Base-by-base conservation (phyloP, 2,113 vertebrate species). In the Dendropsophus ebraccatus region DNA sequence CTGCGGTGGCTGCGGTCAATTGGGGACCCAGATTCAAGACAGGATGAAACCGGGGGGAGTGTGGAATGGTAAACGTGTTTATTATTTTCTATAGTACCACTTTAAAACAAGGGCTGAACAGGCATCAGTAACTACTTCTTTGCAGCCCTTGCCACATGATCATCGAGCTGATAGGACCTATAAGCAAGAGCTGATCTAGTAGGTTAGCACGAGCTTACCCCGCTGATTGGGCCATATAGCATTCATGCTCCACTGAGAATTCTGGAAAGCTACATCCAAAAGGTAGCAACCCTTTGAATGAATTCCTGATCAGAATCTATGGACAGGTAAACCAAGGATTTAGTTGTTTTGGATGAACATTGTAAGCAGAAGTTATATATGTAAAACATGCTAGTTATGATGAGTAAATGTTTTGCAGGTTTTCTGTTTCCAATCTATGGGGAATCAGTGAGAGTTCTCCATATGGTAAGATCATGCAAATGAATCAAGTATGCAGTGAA, bases 381-480 rank as follows among this genome's bases (percentile, higher is more conserved):
- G 0, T 37, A 69, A 35, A 14, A 69, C 35, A 9, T 21, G 19
- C 17, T 23, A 70, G 37, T 70, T 35, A 1, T 37, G 65, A 70
- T 41, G 67, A 70, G 67, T 70, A 41, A 41, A 30, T 69, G 32
- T 35, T 41, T 41, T 70, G 10, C 8, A 0, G 30, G 2, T 41
- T 70, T 41, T 69, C 19, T 4, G 16, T 70, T 70, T 70, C 12
- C 80, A 50, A 16, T 67, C 28, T 69, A 49, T 69, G 28, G 45
- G n/a, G 5, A 82, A 28, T 1, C 28, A 52, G 56, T 47, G 60
- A 65, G 14, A 80, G 35, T 56, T 83, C 69, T 73, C 10, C 32
- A 45, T 83, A 73, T 83, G 30, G 47, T 70, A 25, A 72, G 10
- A 35, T 41, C 28, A 56, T 83, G 49, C 50, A 83, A 73, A 73